These are phyloP conservation scores for Chrysocyon brachyurus DNA, from an alignment of 2,797 vertebrate species.

Conservation along the genomic window DNA sequence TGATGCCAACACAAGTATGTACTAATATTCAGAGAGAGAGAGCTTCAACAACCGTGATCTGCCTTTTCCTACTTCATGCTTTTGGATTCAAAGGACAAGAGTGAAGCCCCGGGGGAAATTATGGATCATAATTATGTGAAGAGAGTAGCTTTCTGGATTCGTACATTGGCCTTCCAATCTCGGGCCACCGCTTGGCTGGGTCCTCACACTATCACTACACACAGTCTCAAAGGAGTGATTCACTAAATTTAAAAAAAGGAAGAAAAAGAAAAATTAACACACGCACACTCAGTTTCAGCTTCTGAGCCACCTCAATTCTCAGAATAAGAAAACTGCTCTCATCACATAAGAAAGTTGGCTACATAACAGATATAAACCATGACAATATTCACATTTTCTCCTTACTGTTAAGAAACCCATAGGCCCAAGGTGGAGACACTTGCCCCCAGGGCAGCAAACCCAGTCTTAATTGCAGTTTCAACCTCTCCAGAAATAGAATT, in stretches of 20 bases:
- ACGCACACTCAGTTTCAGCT: background rate
- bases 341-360: background rate
- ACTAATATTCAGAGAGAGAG: background rate
- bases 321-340: background rate
- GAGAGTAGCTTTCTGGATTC: background rate
- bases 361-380: background rate
- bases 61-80: background rate
- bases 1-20: background rate
- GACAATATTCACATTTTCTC: background rate
- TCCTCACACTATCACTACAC: background rate
- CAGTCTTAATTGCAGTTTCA: background rate
- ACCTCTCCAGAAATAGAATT: background rate
- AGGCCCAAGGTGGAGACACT: background rate
- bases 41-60: background rate
- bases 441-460: background rate
- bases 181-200: background rate
- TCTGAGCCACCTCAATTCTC: background rate
- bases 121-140: background rate
- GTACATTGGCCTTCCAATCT: background rate
- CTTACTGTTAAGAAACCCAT: background rate
- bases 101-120: background rate
- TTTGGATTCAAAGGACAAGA: background rate
- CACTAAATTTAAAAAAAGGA: background rate
- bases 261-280: background rate
- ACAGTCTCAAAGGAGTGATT: rapidly evolving